Percentiles rank a stretch among this genome's conserved stretches.
These are phyloP conservation scores for Calephelis virginiensis DNA, from an alignment of 1,140 invertebrate genomes.

Conservation along the genomic window DNA sequence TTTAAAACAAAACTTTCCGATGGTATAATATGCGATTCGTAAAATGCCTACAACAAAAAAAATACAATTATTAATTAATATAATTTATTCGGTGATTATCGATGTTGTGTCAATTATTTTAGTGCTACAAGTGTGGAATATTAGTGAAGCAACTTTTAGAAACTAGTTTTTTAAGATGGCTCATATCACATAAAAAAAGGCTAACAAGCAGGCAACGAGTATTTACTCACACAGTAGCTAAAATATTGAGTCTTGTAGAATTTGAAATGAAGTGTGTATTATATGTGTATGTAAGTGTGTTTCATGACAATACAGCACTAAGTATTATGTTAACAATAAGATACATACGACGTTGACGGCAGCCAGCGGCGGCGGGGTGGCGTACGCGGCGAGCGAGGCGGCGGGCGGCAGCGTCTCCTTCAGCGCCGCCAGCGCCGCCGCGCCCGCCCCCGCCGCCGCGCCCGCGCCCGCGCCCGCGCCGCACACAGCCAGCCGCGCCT, in stretches of 20 bases:
- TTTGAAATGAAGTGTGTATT: neutral
- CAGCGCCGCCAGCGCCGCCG: slow-evolving; percentile 49
- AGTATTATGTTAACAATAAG: too few species aligned
- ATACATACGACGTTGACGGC: slow-evolving; percentile 51
- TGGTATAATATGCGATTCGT: slow-evolving; percentile 88
- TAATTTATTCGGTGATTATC: too few species aligned
- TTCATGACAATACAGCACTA: too few species aligned
- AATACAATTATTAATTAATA: slow-evolving; percentile 14
- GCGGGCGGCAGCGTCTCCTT: slow-evolving; percentile 53
- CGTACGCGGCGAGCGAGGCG: slow-evolving; percentile 47
- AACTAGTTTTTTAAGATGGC: too few species aligned
- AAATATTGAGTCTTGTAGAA: neutral
- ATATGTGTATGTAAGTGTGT: too few species aligned
- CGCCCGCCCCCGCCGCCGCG: slow-evolving; percentile 31
- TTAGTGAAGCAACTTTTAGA: too few species aligned
- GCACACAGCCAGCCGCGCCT: slow-evolving; percentile 48
- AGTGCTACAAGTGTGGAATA: too few species aligned
- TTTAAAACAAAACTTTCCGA: slow-evolving; percentile 88
- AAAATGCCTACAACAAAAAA: slow-evolving; percentile 79
- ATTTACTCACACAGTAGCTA: too few species aligned
- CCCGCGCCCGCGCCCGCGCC: slow-evolving; percentile 36
- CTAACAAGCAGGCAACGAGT: too few species aligned
- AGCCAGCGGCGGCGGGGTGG: slow-evolving; percentile 42
- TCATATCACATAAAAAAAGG: too few species aligned
- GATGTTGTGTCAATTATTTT: too few species aligned